A percentile compares a stretch with the other conserved stretches of the same genome.
phyloP scores from a whole-genome alignment of 2,113 vertebrate genomes.

The Aegithalos caudatus region DNA sequence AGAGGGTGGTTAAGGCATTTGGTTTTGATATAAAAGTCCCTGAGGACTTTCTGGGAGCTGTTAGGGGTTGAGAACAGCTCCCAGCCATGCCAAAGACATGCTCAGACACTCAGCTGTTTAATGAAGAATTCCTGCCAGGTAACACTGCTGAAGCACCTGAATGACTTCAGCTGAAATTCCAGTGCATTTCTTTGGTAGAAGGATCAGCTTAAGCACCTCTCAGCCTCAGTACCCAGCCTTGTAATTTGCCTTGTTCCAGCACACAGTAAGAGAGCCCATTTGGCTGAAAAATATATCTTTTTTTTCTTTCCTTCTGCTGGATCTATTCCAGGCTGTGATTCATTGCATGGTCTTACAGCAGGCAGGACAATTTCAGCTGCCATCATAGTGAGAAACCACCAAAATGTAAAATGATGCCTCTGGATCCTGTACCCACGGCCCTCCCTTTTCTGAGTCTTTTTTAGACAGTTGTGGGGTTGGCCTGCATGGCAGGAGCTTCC shows the following conservation, averaged over 20 bases:
- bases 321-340: neutral
- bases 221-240: neutral
- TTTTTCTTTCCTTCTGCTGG: neutral
- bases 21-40: neutral
- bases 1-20: neutral
- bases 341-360: neutral
- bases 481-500: neutral
- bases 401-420: neutral
- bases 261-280: neutral
- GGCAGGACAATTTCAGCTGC: constrained; percentile 15
- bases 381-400: constrained; percentile 41
- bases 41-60: neutral
- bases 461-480: neutral
- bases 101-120: neutral
- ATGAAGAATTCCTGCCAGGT: neutral
- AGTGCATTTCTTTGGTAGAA: accelerated
- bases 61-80: neutral
- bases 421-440: neutral
- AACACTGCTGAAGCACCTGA: neutral
- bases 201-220: neutral
- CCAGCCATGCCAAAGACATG: neutral
- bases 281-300: neutral
- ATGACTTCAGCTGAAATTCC: neutral
- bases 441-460: neutral
- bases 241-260: neutral